Evolutionary conservation across 2,888 invertebrate species (phyloP).

Genomic region (Osmoderma eremita): DNA sequence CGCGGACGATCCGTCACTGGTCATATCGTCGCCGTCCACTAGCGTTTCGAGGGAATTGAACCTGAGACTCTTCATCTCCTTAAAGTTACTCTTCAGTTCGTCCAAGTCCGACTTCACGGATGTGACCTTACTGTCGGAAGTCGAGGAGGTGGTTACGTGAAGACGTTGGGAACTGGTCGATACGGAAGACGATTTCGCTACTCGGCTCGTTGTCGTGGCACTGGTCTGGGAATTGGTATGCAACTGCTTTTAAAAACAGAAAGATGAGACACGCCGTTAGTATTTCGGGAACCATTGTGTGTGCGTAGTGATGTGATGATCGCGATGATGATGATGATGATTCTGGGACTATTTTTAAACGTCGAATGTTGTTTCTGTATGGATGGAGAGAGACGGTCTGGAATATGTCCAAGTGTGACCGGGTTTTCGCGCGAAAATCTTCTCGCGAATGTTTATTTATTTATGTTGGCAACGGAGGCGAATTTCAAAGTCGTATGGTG

Average conservation of each 20-base stretch:
- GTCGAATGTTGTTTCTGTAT: neutral
- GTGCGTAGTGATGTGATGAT: too few relatives aligned
- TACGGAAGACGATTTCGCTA: constrained; percentile 55
- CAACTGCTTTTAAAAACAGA: constrained; percentile 55
- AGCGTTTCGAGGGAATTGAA: constrained; percentile 73
- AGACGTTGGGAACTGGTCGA: constrained; percentile 65
- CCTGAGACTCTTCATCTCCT: constrained; percentile 82
- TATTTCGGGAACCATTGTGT: constrained; percentile 50
- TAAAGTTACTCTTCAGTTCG: constrained; percentile 84
- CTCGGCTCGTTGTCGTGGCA: constrained; percentile 66
- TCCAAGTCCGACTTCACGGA: constrained; percentile 83
- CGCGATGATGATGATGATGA: constrained; percentile 33
- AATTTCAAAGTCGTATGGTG: too few relatives aligned
- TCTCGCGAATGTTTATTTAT: too few relatives aligned
- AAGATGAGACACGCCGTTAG: constrained; percentile 48
- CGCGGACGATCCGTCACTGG: constrained; percentile 58
- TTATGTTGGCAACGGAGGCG: too few relatives aligned
- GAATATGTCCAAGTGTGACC: constrained; percentile 34
- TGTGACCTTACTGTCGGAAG: constrained; percentile 78
- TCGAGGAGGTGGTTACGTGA: constrained; percentile 61
- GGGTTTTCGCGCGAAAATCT: constrained; percentile 9
- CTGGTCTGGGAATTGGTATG: constrained; percentile 70
- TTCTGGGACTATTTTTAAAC: constrained; percentile 37
- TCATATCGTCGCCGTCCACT: constrained; percentile 73
- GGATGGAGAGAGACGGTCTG: constrained; percentile 18